Percentiles rank a stretch among this genome's conserved stretches.
phyloP scores from a whole-genome alignment of 2,888 invertebrate species.

The Norana najaformis region DNA sequence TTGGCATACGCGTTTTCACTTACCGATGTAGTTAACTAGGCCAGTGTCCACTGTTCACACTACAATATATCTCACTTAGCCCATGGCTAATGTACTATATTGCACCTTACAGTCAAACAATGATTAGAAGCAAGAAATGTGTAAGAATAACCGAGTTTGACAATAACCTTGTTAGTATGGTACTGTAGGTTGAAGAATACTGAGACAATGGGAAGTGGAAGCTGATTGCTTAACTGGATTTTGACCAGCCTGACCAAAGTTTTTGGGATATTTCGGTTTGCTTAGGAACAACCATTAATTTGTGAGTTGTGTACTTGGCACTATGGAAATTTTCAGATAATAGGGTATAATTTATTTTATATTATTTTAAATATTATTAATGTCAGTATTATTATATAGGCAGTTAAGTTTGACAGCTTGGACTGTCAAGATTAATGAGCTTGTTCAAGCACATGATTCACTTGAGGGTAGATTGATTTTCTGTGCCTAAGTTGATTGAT shows the following conservation, averaged over 20 bases:
- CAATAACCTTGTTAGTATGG: background rate
- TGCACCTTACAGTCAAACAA: background rate
- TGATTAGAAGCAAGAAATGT: background rate
- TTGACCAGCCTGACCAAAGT: background rate
- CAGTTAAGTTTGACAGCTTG: too few relatives aligned
- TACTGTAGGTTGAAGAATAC: background rate
- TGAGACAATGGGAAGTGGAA: background rate
- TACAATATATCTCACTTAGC: background rate
- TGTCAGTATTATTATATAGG: background rate
- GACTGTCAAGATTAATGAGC: too few relatives aligned
- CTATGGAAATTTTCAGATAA: background rate
- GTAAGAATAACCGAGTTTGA: background rate
- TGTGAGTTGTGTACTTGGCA: background rate
- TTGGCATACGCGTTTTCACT: too few relatives aligned
- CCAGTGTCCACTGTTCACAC: too few relatives aligned
- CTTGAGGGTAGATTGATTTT: too few relatives aligned
- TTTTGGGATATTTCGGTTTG: background rate
- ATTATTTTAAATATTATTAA: background rate
- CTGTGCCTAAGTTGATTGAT: too few relatives aligned
- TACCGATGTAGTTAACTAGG: too few relatives aligned
- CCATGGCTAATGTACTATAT: background rate
- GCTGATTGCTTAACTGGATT: background rate
- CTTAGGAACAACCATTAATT: background rate
- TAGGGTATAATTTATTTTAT: slow-evolving; percentile 5
- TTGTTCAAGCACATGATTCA: too few relatives aligned